Percentiles rank a stretch among this genome's conserved stretches.
Conservation (phyloP, 2,113 vertebrate genomes). For the Phoxinus phoxinus region DNA sequence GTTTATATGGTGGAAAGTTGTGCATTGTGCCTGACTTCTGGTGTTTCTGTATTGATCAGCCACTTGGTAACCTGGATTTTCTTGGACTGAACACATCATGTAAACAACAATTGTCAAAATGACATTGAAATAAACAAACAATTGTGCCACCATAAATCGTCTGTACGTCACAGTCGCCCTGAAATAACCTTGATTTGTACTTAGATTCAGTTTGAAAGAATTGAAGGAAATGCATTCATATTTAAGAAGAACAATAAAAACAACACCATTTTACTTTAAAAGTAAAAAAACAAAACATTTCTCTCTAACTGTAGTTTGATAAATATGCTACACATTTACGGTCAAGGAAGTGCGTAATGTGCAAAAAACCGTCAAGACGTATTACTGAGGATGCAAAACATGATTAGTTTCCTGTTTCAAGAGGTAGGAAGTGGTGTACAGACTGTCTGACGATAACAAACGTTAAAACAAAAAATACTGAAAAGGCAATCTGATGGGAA, state of each 20-base stretch:
- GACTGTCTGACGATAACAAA: background rate
- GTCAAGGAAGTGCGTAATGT: background rate
- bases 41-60: background rate
- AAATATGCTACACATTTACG: background rate
- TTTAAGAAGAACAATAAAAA: background rate
- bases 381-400: background rate
- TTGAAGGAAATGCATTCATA: background rate
- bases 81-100: background rate
- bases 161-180: background rate
- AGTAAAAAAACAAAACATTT: background rate
- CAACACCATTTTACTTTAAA: background rate
- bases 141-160: background rate
- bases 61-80: background rate
- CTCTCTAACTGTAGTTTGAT: background rate
- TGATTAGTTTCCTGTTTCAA: constrained; percentile 16
- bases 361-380: background rate
- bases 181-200: background rate
- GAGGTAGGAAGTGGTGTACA: background rate
- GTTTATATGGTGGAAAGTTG: background rate
- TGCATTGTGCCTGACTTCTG: background rate
- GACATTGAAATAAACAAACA: background rate
- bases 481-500: background rate
- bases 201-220: background rate
- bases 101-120: background rate
- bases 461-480: background rate